phyloP scores from a whole-genome alignment of 2,888 invertebrate species.

The Tetragonula carbonaria region DNA sequence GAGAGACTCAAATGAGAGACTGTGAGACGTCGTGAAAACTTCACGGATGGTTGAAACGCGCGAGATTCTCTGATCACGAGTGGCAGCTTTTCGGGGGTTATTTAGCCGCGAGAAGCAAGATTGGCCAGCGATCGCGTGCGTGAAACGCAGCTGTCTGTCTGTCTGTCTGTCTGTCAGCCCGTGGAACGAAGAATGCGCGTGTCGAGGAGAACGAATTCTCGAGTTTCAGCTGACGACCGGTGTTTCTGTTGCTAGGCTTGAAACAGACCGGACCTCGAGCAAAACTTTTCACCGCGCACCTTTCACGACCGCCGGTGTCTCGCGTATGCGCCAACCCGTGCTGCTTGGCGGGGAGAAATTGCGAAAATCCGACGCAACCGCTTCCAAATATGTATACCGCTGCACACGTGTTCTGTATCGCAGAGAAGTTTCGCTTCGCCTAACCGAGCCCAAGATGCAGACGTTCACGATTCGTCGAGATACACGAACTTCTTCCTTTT shows the following conservation, averaged over 20 bases:
- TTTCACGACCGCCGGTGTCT: constrained; percentile 38
- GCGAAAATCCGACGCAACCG: constrained; percentile 59
- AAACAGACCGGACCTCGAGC: constrained; percentile 33
- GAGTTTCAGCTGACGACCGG: constrained; percentile 64
- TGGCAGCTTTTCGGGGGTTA: background rate
- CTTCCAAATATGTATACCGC: constrained; percentile 52
- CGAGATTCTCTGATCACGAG: background rate
- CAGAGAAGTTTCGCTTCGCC: background rate
- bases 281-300: constrained; percentile 46
- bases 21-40: too few relatives aligned
- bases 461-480: too few relatives aligned
- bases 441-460: background rate
- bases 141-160: constrained; percentile 52
- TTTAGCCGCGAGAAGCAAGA: background rate
- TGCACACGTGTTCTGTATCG: constrained; percentile 2
- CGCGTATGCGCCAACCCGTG: constrained; percentile 28
- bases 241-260: constrained; percentile 59
- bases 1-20: too few relatives aligned
- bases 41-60: too few relatives aligned
- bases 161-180: constrained; percentile 48
- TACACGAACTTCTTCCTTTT: too few relatives aligned
- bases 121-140: constrained; percentile 41
- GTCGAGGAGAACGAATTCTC: constrained; percentile 68
- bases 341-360: constrained; percentile 16
- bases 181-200: constrained; percentile 62